A percentile compares a stretch with the other conserved stretches of the same genome.
phyloP scores from a whole-genome alignment of 92 coral and sea anemone species.

The Metridium senile region DNA sequence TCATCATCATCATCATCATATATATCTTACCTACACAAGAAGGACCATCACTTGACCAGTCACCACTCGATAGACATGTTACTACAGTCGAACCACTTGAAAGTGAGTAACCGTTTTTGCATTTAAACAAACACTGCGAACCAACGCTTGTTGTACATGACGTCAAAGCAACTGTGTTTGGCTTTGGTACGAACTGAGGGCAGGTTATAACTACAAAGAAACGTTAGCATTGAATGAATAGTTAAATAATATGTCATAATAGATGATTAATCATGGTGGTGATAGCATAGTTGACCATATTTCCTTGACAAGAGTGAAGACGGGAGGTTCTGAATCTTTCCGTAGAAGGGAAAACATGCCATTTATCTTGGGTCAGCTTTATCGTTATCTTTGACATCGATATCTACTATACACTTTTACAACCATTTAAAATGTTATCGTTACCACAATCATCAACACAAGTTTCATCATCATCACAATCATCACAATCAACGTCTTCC shows the following conservation, averaged over 20 bases:
- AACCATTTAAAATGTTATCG: too few species aligned
- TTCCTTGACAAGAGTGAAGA: constrained; percentile 25
- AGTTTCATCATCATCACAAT: too few species aligned
- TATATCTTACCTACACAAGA: constrained; percentile 36
- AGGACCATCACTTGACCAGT: constrained; percentile 39
- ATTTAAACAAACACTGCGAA: constrained; percentile 4
- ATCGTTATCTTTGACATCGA: too few species aligned
- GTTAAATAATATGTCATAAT: too few species aligned
- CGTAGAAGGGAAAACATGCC: background rate
- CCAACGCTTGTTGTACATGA: background rate
- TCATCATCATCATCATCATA: background rate
- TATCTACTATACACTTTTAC: too few species aligned
- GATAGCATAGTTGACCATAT: too few species aligned
- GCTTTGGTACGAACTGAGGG: background rate
- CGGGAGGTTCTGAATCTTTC: constrained; percentile 28
- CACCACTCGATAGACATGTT: constrained; percentile 34
- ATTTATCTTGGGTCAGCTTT: too few species aligned
- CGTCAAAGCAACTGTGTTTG: background rate
- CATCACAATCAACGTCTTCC: too few species aligned
- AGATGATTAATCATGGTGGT: too few species aligned
- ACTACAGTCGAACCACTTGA: constrained; percentile 5
- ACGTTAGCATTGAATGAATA: too few species aligned
- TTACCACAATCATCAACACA: too few species aligned
- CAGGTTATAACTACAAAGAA: background rate
- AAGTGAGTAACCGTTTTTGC: constrained; percentile 12